Percentiles rank a stretch among this genome's conserved stretches.
These are phyloP conservation scores for Hypercompe scribonia DNA, from an alignment of 2,888 invertebrate genomes.

Conservation along the genomic window DNA sequence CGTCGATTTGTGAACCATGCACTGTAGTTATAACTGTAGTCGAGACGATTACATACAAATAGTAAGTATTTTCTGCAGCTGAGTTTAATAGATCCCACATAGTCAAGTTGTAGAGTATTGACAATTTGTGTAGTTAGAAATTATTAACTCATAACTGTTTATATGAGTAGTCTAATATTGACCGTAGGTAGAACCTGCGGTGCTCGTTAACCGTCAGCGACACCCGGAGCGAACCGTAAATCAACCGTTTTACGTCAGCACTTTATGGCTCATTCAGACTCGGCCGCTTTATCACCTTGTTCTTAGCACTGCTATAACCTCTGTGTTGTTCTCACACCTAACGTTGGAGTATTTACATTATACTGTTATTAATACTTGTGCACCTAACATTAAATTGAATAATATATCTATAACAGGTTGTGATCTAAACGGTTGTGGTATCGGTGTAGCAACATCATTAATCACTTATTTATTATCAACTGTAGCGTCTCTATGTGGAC, in stretches of 20 bases:
- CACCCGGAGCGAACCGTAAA: slow-evolving; percentile 62
- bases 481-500: slow-evolving; percentile 42
- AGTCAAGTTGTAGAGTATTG: slow-evolving; percentile 34
- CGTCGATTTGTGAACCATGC: slow-evolving; percentile 55
- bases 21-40: slow-evolving; percentile 35
- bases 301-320: slow-evolving; percentile 56
- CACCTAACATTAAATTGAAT: slow-evolving; percentile 42
- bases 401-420: slow-evolving; percentile 39
- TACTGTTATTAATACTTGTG: slow-evolving; percentile 28
- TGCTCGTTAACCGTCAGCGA: slow-evolving; percentile 60
- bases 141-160: slow-evolving; percentile 21
- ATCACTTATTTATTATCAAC: slow-evolving; percentile 45
- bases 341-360: slow-evolving; percentile 8
- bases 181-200: slow-evolving; percentile 38
- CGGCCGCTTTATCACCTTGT: slow-evolving; percentile 66
- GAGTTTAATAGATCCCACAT: slow-evolving; percentile 47
- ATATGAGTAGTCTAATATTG: slow-evolving; percentile 39
- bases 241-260: slow-evolving; percentile 67
- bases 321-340: slow-evolving; percentile 38
- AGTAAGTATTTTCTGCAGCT: slow-evolving; percentile 55
- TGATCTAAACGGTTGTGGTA: slow-evolving; percentile 29
- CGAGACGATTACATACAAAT: slow-evolving; percentile 32
- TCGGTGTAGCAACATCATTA: slow-evolving; percentile 42
- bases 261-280: slow-evolving; percentile 69
- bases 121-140: slow-evolving; percentile 41